These are phyloP conservation scores for Apodemus sylvaticus DNA, from an alignment of 2,113 vertebrate species.

Conservation along the genomic window DNA sequence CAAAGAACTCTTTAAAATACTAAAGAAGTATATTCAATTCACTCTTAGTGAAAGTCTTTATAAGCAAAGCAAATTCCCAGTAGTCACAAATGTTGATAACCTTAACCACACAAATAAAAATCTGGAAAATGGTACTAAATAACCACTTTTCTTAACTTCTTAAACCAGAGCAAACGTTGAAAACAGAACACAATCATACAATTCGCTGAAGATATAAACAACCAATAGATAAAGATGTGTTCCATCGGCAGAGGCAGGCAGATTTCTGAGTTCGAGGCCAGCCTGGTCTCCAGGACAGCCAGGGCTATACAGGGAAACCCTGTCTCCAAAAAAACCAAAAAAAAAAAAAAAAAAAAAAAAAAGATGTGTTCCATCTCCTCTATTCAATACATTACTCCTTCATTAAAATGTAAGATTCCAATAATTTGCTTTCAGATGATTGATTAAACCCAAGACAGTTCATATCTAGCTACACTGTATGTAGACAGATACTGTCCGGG, in stretches of 20 bases:
- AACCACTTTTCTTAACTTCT: slow-evolving; percentile 61
- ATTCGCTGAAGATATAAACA: slow-evolving; percentile 57
- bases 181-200: slow-evolving; percentile 46
- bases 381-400: slow-evolving; percentile 37
- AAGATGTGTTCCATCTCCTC: slow-evolving; percentile 20
- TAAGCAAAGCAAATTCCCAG: slow-evolving; percentile 46
- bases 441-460: slow-evolving; percentile 23
- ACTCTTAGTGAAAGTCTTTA: slow-evolving; percentile 58
- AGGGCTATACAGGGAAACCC: too few relatives aligned
- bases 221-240: slow-evolving; percentile 33
- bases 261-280: too few relatives aligned
- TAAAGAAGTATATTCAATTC: slow-evolving; percentile 64
- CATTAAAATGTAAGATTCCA: slow-evolving; percentile 55
- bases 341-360: too few relatives aligned
- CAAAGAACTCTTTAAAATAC: slow-evolving; percentile 33
- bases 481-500: background rate
- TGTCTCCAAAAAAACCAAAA: too few relatives aligned
- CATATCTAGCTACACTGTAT: background rate
- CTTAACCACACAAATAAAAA: slow-evolving; percentile 51
- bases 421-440: slow-evolving; percentile 39
- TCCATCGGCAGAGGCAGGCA: too few relatives aligned
- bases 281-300: too few relatives aligned
- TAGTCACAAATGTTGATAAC: slow-evolving; percentile 52
- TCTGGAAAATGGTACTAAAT: slow-evolving; percentile 56
- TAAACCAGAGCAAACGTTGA: slow-evolving; percentile 27